A percentile compares a stretch with the other conserved stretches of the same genome.
These are phyloP conservation scores for Sebastes steindachneri DNA, from an alignment of 2,797 vertebrate genomes.

Conservation along the genomic window DNA sequence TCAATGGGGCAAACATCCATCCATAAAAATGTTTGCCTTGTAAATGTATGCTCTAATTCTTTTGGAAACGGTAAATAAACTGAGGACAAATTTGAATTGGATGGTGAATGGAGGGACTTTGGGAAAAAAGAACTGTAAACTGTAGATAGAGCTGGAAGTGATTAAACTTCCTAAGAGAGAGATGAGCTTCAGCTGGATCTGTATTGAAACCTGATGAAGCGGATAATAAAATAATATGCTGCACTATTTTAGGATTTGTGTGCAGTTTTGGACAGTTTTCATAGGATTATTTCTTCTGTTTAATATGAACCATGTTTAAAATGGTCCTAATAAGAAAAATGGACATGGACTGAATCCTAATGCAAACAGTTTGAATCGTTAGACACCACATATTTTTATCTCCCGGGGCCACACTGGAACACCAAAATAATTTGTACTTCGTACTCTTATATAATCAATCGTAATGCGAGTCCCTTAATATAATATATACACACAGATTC, in stretches of 20 bases:
- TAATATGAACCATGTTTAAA: background rate
- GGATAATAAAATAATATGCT: background rate
- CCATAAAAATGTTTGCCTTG: background rate
- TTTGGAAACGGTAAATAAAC: background rate
- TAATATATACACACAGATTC: background rate
- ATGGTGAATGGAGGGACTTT: background rate
- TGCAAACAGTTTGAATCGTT: background rate
- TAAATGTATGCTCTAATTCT: background rate
- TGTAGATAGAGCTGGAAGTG: background rate
- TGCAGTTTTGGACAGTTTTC: background rate
- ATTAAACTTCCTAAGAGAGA: background rate
- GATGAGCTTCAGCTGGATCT: background rate
- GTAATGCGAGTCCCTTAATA: background rate
- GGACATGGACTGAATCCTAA: background rate
- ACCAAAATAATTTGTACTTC: background rate
- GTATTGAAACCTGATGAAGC: background rate
- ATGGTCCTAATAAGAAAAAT: background rate
- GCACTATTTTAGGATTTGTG: background rate
- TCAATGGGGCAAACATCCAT: background rate
- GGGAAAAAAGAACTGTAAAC: too few species aligned
- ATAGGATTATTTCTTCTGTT: background rate
- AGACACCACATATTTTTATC: background rate
- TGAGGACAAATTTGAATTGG: background rate
- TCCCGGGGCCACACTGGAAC: background rate
- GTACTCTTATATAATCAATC: background rate